Percentiles rank a stretch among this genome's conserved stretches.
phyloP scores from a whole-genome alignment of 1,140 invertebrate species.

The Trypoxylus dichotomus region DNA sequence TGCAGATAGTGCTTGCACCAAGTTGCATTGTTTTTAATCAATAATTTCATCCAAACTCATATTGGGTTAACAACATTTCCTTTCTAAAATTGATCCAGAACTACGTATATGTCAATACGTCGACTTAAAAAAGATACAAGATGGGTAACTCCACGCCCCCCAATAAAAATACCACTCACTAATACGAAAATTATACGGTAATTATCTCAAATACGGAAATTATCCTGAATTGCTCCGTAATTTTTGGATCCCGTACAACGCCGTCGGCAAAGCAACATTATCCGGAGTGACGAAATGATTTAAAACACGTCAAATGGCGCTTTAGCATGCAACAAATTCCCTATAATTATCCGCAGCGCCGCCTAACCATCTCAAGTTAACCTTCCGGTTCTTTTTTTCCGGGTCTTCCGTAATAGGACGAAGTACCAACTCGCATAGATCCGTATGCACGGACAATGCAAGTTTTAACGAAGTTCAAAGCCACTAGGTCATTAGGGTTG shows the following conservation, averaged over 20 bases:
- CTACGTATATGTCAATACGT: background rate
- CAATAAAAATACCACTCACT: background rate
- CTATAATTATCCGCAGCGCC: background rate
- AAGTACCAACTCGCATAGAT: background rate
- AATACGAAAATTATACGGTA: background rate
- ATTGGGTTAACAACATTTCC: too few relatives aligned
- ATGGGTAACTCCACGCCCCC: background rate
- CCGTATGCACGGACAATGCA: background rate
- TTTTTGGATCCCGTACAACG: background rate
- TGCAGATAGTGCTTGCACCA: too few relatives aligned
- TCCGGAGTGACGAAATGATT: background rate
- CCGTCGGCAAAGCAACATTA: background rate
- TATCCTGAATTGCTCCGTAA: background rate
- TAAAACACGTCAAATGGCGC: background rate
- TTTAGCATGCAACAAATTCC: background rate
- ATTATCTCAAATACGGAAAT: background rate
- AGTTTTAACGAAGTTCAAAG: slow-evolving; percentile 35
- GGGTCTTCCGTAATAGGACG: background rate
- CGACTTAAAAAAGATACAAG: background rate
- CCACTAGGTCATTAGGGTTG: slow-evolving; percentile 7
- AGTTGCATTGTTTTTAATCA: too few relatives aligned
- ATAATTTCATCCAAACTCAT: too few relatives aligned
- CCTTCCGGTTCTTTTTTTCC: background rate
- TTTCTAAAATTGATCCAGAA: too few relatives aligned
- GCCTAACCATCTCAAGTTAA: slow-evolving; percentile 7